Base-by-base conservation (phyloP, 2,888 invertebrate species). In the Papilio gigon region DNA sequence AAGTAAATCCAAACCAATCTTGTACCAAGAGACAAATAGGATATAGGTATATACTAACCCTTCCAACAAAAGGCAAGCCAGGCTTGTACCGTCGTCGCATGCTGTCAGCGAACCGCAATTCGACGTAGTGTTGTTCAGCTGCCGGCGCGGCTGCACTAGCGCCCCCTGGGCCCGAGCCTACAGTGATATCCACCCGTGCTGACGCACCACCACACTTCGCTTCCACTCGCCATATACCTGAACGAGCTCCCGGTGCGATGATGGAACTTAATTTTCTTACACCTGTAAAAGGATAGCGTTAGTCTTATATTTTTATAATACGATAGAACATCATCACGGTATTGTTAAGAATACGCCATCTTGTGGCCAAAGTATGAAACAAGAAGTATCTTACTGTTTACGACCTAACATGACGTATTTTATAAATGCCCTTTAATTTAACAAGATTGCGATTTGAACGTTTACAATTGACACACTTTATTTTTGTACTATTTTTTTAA, bases 51-150 rank as follows among this genome's bases (percentile, higher is more conserved):
- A 68, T 25, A 84, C 90, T 88, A 77, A 94, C 94, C 86, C 94
- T 92, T 75, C 95, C 95, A 68, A 94, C 92, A 80, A 94, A 94
- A 8, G 94, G 94, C 66, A 95, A 82, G 42, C 94, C 94, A 37
- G 94, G 94, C 74, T 95, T 95, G 83, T 94, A 95, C 53, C 94
- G 84, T 59, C 94, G 81, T 53, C 94, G 82, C 94, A 94, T 94
- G 78, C 93, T 94, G 65, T 93, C 93, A 61, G 94, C 94, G 67
- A 95, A 95, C 62, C 94, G 84, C 68, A 95, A 84, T 75, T 94
- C 94, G 12, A 94, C 94, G 74, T 94, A 94, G 77, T 95, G 95
- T 74, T 94, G 94, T 73, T 95, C 94, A 8, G 94, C 94, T 1
- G 94, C 94, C 0, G 94, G 93, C 0, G 94, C 93, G 35, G 94